A percentile compares a stretch with the other conserved stretches of the same genome.
Conservation (phyloP, 2,113 vertebrate genomes). For the Fukomys damarensis region DNA sequence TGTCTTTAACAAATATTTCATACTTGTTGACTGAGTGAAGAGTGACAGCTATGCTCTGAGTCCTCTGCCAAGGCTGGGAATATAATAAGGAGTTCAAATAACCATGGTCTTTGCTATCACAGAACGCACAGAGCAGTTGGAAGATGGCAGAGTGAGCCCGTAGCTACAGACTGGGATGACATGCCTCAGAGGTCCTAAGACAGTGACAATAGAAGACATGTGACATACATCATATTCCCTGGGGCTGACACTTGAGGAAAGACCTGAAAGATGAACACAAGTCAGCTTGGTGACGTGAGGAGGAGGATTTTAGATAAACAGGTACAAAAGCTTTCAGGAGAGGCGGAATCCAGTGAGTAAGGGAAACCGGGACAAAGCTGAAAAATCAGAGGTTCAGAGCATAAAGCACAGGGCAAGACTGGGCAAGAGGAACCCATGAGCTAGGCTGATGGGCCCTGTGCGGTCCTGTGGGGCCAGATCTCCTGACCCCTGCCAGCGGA, state of each 20-base stretch:
- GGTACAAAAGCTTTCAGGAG: not conserved
- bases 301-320: not conserved
- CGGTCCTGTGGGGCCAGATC: accelerated
- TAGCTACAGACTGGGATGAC: not conserved
- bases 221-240: accelerated
- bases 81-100: not conserved
- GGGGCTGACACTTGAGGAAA: not conserved
- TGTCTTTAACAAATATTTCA: not conserved
- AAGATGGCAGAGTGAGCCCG: accelerated
- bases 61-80: not conserved
- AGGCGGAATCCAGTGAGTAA: not conserved
- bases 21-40: not conserved
- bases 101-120: no score
- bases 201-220: not conserved
- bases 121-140: accelerated
- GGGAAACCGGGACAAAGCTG: not conserved
- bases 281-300: not conserved
- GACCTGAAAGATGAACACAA: not conserved
- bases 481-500: accelerated
- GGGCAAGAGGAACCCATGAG: accelerated
- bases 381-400: not conserved
- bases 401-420: accelerated
- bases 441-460: accelerated
- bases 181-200: not conserved
- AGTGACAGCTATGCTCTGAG: accelerated